Base-by-base conservation (phyloP, 2,113 vertebrate genomes). In the Embiotoca jacksoni region DNA sequence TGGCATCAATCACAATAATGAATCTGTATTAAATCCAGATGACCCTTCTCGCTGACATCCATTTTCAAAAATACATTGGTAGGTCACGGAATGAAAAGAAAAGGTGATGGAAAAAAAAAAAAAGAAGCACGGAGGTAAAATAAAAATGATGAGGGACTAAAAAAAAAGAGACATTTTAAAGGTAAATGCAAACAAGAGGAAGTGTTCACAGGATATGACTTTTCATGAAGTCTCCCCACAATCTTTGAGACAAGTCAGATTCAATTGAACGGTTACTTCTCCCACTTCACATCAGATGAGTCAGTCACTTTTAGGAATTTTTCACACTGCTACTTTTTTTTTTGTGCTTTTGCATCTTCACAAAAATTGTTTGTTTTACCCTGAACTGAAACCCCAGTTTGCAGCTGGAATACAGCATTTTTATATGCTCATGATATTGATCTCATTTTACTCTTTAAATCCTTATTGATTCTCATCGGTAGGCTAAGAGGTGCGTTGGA, bases 1-100 rank as follows among this genome's bases (percentile, higher is more conserved):
- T 54, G 35, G 79, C 75, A 88, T 91, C 77, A 78, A 75, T 90
- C 86, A 91, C 79, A 91, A 85, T 87, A 91, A 90, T 87, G 76
- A 91, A 86, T 80, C 67, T 76, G 31, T 72, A 80, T 87, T 88
- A 83, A 84, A 88, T 85, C 82, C 76, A 76, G 63, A 80, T 37
- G 23, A 74, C 68, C 56, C 70, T 23, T 53, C 47, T 35, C 7
- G 49, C 72, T 87, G 82, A 87, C 71, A 82, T 75, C 68, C 60
- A 76, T 75, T 80, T 78, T 73, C 2, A 0, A 72, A 88, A 85
- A 81, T 66, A 59, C 54, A 71, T 80, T 80, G 62, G 37, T 77
- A n/a, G 2, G 58, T 56, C 72, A 33, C 31, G 36, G 14, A 57
- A 54, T 36, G 36, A 16, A 8, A 46, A 41, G 8, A n/a, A 66